A percentile compares a stretch with the other conserved stretches of the same genome.
Evolutionary conservation across 2,797 vertebrate genomes (phyloP).

Genomic region (Craterocephalus amniculus): DNA sequence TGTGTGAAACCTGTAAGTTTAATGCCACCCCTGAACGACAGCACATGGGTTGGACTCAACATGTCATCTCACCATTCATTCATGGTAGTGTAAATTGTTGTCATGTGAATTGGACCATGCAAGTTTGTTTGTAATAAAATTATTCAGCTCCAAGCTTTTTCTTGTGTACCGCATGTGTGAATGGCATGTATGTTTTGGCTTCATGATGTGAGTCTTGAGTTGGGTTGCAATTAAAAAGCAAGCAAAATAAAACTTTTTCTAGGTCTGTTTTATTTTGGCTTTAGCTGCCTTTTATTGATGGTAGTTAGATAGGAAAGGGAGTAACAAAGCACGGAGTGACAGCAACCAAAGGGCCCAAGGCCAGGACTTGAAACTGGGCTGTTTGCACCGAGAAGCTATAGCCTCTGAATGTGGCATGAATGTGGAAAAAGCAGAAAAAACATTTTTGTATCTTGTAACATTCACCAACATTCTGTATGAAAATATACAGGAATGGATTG

Average conservation of each 20-base stretch:
- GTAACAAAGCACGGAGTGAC: no score
- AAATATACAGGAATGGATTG: neutral
- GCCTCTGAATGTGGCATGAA: no score
- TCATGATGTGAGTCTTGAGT: neutral
- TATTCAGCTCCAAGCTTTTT: neutral
- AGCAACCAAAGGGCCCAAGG: no score
- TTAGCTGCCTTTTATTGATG: no score
- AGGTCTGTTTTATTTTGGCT: no score
- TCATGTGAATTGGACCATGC: neutral
- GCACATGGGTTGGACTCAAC: neutral
- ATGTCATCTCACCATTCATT: slow-evolving; percentile 8
- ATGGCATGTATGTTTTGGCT: neutral
- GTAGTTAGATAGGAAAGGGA: no score
- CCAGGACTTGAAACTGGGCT: no score
- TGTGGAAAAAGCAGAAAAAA: no score
- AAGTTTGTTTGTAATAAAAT: neutral
- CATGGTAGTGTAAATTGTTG: neutral
- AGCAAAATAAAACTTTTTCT: neutral
- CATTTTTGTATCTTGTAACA: neutral
- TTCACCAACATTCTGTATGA: neutral
- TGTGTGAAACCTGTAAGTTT: slow-evolving; percentile 2
- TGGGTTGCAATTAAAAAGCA: neutral
- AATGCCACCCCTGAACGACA: neutral
- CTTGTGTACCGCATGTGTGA: neutral
- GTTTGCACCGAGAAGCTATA: no score